Conservation (phyloP, 1,140 invertebrate species). For the Zaprionus lachaisei region DNA sequence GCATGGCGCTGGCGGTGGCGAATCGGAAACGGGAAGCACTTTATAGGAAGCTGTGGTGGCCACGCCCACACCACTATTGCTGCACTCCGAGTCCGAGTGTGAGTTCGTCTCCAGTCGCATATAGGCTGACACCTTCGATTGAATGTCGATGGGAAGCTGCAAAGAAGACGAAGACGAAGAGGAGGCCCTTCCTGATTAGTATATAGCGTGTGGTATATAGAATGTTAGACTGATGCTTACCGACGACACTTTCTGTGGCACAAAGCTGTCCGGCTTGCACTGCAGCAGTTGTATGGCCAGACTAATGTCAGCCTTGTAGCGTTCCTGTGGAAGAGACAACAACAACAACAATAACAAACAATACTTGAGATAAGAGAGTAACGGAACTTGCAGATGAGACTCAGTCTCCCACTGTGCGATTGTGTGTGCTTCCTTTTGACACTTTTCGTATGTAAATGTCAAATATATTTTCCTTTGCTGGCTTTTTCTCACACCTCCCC, state of each 20-base stretch:
- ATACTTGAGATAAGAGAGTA: slow-evolving; percentile 57
- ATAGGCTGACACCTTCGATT: slow-evolving; percentile 93
- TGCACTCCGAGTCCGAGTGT: slow-evolving; percentile 84
- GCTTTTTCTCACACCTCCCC: slow-evolving; percentile 32
- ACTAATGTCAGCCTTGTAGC: slow-evolving; percentile 97
- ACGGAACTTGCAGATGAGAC: slow-evolving; percentile 46
- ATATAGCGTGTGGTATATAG: not conserved
- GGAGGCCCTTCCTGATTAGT: not conserved
- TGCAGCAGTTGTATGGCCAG: slow-evolving; percentile 96
- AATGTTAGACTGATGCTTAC: slow-evolving; percentile 86
- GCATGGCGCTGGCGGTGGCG: slow-evolving; percentile 79
- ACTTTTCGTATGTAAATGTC: slow-evolving; percentile 80
- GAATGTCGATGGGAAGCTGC: slow-evolving; percentile 95
- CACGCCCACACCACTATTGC: slow-evolving; percentile 79
- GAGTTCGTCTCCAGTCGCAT: slow-evolving; percentile 89
- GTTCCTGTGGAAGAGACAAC: slow-evolving; percentile 88
- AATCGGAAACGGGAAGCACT: slow-evolving; percentile 84
- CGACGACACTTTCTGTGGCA: slow-evolving; percentile 95
- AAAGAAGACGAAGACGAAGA: not conserved
- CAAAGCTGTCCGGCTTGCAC: slow-evolving; percentile 97
- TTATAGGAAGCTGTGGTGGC: slow-evolving; percentile 83
- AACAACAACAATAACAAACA: slow-evolving; percentile 43
- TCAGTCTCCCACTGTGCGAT: slow-evolving; percentile 2
- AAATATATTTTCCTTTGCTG: slow-evolving; percentile 73
- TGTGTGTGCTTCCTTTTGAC: slow-evolving; percentile 65